Evolutionary conservation across 1,140 invertebrate genomes (phyloP).

Genomic region (Hesperophylax magnus): DNA sequence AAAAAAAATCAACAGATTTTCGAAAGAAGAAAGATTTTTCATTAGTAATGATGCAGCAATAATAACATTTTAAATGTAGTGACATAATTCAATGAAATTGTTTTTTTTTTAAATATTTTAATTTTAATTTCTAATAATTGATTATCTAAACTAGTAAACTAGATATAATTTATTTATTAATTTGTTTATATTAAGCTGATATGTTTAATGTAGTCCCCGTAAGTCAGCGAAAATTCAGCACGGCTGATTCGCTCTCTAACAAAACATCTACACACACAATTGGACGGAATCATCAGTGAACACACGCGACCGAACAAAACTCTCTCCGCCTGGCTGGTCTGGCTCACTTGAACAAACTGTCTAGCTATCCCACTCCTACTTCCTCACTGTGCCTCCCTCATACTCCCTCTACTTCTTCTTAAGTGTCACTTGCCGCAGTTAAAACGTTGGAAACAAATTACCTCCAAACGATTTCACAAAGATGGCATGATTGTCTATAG

Average conservation of each 20-base stretch:
- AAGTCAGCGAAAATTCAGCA: slow-evolving; percentile 54
- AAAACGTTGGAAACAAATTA: background rate
- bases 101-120: too few species aligned
- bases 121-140: slow-evolving; percentile 56
- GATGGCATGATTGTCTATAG: slow-evolving; percentile 50
- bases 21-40: slow-evolving; percentile 13
- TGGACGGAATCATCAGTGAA: slow-evolving; percentile 57
- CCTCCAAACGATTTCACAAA: slow-evolving; percentile 18
- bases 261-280: slow-evolving; percentile 58
- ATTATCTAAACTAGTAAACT: slow-evolving; percentile 58
- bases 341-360: too few species aligned
- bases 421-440: background rate
- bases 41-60: slow-evolving; percentile 18
- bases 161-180: slow-evolving; percentile 55
- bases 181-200: slow-evolving; percentile 59
- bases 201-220: slow-evolving; percentile 59
- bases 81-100: slow-evolving; percentile 26
- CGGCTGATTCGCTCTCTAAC: slow-evolving; percentile 57
- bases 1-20: slow-evolving; percentile 15
- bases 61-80: slow-evolving; percentile 16
- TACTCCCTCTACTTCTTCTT: background rate
- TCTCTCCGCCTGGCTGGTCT: background rate
- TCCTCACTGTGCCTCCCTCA: too few species aligned
- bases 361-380: too few species aligned
- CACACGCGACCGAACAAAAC: slow-evolving; percentile 21